Base-by-base conservation (phyloP, 2,113 vertebrate genomes). In the Megalops atlanticus region DNA sequence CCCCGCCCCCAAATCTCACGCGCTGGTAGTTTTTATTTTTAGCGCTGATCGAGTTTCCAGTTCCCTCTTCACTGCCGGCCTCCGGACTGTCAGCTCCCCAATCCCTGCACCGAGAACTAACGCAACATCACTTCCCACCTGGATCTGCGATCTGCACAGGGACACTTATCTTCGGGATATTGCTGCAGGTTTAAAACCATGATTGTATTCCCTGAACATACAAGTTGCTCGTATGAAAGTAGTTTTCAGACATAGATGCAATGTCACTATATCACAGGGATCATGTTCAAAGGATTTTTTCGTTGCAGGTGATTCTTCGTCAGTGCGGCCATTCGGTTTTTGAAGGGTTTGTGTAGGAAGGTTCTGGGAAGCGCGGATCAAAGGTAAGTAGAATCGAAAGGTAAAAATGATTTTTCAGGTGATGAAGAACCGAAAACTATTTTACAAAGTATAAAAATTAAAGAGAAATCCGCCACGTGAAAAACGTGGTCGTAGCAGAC, bases 31-130 rank as follows among this genome's bases (percentile, higher is more conserved):
- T 86, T 88, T 91, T 93, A 92, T 92, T 92, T 93, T 93, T 93
- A 93, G 92, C 86, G n/a, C 87, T 75, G 88, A 89, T 93, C 87
- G 54, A 86, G 89, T 93, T 93, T 92, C 91, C 89, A 87, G 84
- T 82, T 76, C 70, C 54, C 31, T 81, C 83, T 80, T 88, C 86
- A 86, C 82, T 87, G 85, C 79, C 81, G 82, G 85, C 27, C 38
- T 72, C 72, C 84, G 81, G 86, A 81, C 74, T 81, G 85, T 86
- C 84, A 83, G 70, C 84, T 77, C 78, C 36, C 70, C 16, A 72
- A 33, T 47, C 80, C 38, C 47, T 31, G 64, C 41, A 33, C 11
- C 15, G n/a, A 47, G 16, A 10, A 16, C 80, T 47, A 49, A 69
- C 54, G 69, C 74, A n/a, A 36, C 69, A 71, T 71, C 69, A 12